Evolutionary conservation across 2,113 vertebrate genomes (phyloP), one percentile per base, ranked within the genome.

Genomic region (Pseudorectes ferrugineus): DNA sequence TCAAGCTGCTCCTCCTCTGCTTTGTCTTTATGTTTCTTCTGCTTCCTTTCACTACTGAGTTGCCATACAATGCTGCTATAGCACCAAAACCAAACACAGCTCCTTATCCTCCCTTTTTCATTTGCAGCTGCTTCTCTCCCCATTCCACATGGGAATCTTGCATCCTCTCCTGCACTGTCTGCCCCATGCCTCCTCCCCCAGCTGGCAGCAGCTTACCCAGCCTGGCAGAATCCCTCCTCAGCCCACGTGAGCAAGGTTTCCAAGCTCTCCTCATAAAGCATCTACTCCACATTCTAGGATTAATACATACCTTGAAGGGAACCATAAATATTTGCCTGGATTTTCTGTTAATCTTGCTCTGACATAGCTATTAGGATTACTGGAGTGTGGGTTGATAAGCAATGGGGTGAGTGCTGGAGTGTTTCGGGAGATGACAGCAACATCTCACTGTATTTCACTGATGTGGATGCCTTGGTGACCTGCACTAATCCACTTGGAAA

Each of bases 311-410:
- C 92, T 93, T 70, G 85, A 88, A 92, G 48, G 74, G 75, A 88
- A 83, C 46, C 82, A 89, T 95, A 94, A 93, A 88, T 92, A 96
- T 74, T 80, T 93, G 74, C 59, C 67, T 58, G 85, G 84, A 76
- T 95, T 95, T 92, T 85, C 66, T 89, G 83, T 78, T 95, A 91
- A 95, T 88, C 91, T 85, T 59, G 42, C 89, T 79, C 48, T 62
- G 89, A 95, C 93, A 94, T 0, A 91, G 94, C 87, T 88, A 82
- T 95, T 88, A 94, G 94, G 82, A 93, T 96, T 88, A 93, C 92
- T 93, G 92, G 59, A 88, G 81, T 59, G 70, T 0, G 25, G 89
- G 62, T 45, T 95, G 92, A 94, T 95, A 94, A 93, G 78, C 58
- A 45, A 26, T 3, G 43, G 85, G 55, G 59, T 43, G 74, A 91